Conservation (phyloP, 2,113 vertebrate genomes). For the Alces alces region DNA sequence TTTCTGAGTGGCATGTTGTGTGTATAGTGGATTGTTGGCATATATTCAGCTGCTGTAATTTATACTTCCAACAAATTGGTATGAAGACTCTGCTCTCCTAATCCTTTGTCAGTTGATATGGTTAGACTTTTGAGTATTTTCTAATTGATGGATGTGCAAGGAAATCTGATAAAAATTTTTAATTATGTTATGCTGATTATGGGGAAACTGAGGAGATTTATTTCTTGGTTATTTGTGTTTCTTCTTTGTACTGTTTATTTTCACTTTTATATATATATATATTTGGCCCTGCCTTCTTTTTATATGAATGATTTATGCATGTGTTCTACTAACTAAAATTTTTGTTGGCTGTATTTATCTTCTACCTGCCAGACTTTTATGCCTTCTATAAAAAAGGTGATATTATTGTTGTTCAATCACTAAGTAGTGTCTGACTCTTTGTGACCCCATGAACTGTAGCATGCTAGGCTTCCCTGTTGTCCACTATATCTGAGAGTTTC, state of each 20-base stretch:
- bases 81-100: neutral
- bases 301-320: neutral
- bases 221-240: neutral
- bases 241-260: neutral
- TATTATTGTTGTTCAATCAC: neutral
- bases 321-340: neutral
- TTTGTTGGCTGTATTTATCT: neutral
- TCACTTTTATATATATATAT: neutral
- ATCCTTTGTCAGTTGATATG: neutral
- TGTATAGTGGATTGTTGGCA: neutral
- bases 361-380: neutral
- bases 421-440: neutral
- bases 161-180: neutral
- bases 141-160: neutral
- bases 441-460: neutral
- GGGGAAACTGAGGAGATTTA: neutral
- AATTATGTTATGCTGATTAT: neutral
- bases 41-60: neutral
- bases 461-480: neutral
- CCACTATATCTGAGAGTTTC: neutral
- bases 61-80: neutral
- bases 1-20: neutral
- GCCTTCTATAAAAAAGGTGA: neutral
- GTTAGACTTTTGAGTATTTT: neutral
- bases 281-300: neutral